Conservation (phyloP, 2,888 invertebrate genomes). For the Andrena praecox region DNA sequence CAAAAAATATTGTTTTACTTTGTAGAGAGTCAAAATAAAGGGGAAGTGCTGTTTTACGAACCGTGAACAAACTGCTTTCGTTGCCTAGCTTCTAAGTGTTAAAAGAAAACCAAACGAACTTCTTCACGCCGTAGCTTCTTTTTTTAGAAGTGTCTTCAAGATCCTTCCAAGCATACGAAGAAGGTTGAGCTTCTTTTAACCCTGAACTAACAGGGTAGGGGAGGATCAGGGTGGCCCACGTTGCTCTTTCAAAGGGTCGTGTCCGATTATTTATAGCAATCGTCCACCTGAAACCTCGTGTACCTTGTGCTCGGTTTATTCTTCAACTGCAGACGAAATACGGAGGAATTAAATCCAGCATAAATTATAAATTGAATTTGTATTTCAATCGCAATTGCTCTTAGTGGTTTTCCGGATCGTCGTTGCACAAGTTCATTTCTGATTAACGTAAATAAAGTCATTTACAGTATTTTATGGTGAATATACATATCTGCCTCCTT, state of each 20-base stretch:
- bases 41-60: not conserved
- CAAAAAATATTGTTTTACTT: not conserved
- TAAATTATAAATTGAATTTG: not conserved
- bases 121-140: not conserved
- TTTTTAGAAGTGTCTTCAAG: conserved; percentile 24
- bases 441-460: no score
- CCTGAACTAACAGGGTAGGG: not conserved
- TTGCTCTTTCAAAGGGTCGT: conserved; percentile 2
- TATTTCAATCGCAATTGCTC: not conserved
- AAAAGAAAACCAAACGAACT: conserved; percentile 16
- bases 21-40: not conserved
- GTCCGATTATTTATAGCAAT: conserved; percentile 25
- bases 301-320: not conserved
- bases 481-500: no score
- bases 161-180: conserved; percentile 14
- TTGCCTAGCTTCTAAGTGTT: conserved; percentile 11
- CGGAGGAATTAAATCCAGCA: not conserved
- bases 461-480: no score
- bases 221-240: not conserved
- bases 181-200: conserved; percentile 13
- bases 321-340: not conserved
- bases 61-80: conserved; percentile 4
- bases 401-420: not conserved
- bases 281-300: not conserved
- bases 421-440: not conserved